Conservation (phyloP, 2,888 invertebrate genomes). For the Eupithecia dodoneata region DNA sequence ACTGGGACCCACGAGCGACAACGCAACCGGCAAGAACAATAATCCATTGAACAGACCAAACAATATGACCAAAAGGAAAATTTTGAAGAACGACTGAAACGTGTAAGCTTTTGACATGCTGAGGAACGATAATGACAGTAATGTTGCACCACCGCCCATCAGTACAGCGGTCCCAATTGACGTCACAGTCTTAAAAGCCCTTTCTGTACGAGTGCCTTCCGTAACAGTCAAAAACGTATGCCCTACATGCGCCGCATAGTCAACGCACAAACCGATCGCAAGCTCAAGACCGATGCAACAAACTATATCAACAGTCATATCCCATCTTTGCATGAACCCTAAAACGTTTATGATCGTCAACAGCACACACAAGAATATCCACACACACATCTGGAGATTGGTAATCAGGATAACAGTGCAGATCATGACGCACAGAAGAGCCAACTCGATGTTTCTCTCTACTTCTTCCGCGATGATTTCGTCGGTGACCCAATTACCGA, state of each 20-base stretch:
- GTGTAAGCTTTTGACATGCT: conserved; percentile 89
- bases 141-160: conserved; percentile 90
- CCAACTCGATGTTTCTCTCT: conserved; percentile 89
- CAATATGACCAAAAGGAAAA: conserved; percentile 89
- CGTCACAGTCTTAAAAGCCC: conserved; percentile 86
- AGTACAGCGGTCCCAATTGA: conserved; percentile 91
- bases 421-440: conserved; percentile 91
- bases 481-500: conserved; percentile 91
- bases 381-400: conserved; percentile 89
- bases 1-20: conserved; percentile 89
- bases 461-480: conserved; percentile 91
- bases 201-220: conserved; percentile 80
- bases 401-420: conserved; percentile 90
- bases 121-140: conserved; percentile 88
- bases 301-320: conserved; percentile 91
- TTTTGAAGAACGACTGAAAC: conserved; percentile 89
- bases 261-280: conserved; percentile 92
- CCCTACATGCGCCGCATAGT: conserved; percentile 92
- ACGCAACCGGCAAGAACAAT: conserved; percentile 88
- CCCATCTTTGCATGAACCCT: conserved; percentile 92
- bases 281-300: conserved; percentile 92
- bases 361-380: conserved; percentile 90
- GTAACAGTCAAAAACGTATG: conserved; percentile 89
- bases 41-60: conserved; percentile 92
- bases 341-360: conserved; percentile 89